phyloP scores from a whole-genome alignment of 2,888 invertebrate species.

The Coremacera marginata region DNA sequence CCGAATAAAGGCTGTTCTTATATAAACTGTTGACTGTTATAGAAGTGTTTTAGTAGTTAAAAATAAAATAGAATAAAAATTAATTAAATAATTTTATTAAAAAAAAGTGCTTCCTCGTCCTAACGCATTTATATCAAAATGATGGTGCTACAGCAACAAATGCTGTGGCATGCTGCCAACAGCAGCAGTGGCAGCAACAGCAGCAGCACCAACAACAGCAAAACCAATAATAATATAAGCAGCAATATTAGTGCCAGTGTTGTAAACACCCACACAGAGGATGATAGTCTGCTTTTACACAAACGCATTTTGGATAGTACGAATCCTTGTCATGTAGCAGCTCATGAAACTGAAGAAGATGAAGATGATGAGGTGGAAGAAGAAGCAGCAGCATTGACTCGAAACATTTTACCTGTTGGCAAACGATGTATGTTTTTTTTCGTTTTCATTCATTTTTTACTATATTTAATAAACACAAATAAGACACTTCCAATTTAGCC shows the following conservation, averaged over 20 bases:
- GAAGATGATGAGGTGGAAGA: neutral
- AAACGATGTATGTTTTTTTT: slow-evolving; percentile 22
- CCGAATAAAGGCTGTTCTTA: neutral
- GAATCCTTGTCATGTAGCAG: slow-evolving; percentile 4
- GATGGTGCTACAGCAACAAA: slow-evolving; percentile 63
- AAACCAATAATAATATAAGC: neutral
- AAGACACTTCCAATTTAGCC: too few relatives aligned
- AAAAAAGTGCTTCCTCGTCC: slow-evolving; percentile 2
- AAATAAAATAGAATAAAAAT: neutral
- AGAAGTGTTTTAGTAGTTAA: neutral
- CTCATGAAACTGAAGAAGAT: neutral
- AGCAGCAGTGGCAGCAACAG: slow-evolving; percentile 29
- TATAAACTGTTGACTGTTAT: neutral
- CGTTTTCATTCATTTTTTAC: neutral
- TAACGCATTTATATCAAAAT: slow-evolving; percentile 45
- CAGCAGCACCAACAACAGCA: slow-evolving; percentile 21
- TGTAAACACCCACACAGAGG: neutral
- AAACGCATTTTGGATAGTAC: slow-evolving; percentile 15
- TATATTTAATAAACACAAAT: neutral
- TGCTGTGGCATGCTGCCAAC: slow-evolving; percentile 55
- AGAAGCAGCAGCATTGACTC: neutral
- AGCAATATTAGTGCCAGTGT: slow-evolving; percentile 2
- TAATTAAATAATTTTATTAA: slow-evolving; percentile 11
- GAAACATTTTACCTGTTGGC: slow-evolving; percentile 22
- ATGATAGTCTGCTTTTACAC: slow-evolving; percentile 10